Percentiles rank a stretch among this genome's conserved stretches.
Evolutionary conservation across 2,888 invertebrate species (phyloP).

Genomic region (Drosophila borealis): DNA sequence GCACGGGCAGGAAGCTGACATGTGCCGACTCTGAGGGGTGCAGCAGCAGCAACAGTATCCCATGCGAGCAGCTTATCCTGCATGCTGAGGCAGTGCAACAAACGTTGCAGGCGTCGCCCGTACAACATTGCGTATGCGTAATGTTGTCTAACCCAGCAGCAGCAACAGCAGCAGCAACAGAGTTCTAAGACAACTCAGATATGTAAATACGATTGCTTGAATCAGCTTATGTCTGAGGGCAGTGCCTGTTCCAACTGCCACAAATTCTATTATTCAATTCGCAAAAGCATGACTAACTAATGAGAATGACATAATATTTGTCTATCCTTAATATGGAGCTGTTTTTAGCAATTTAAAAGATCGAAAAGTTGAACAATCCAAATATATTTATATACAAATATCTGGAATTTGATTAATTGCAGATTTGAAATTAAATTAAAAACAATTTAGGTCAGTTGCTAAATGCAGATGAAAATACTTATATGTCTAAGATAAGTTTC

Average conservation of each 20-base stretch:
- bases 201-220: constrained; percentile 58
- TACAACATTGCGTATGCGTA: constrained; percentile 63
- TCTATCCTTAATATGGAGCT: constrained; percentile 3
- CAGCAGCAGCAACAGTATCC: constrained; percentile 22
- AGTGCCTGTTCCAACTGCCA: constrained; percentile 16
- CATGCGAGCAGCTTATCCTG: constrained; percentile 43
- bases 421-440: too few relatives aligned
- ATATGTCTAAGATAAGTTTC: too few relatives aligned
- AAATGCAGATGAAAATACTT: too few relatives aligned
- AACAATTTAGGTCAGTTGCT: too few relatives aligned
- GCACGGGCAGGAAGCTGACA: constrained; percentile 13
- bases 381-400: too few relatives aligned
- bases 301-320: constrained; percentile 58
- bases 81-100: constrained; percentile 45
- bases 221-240: constrained; percentile 1
- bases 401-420: too few relatives aligned
- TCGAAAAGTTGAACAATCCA: neutral
- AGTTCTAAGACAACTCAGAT: constrained; percentile 38
- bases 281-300: constrained; percentile 49
- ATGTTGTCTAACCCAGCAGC: constrained; percentile 41
- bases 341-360: neutral
- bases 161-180: constrained; percentile 27
- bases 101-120: constrained; percentile 41
- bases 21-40: constrained; percentile 42
- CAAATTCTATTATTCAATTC: constrained; percentile 46